Conservation (phyloP, 2,113 vertebrate genomes). For the Pteropus alecto region DNA sequence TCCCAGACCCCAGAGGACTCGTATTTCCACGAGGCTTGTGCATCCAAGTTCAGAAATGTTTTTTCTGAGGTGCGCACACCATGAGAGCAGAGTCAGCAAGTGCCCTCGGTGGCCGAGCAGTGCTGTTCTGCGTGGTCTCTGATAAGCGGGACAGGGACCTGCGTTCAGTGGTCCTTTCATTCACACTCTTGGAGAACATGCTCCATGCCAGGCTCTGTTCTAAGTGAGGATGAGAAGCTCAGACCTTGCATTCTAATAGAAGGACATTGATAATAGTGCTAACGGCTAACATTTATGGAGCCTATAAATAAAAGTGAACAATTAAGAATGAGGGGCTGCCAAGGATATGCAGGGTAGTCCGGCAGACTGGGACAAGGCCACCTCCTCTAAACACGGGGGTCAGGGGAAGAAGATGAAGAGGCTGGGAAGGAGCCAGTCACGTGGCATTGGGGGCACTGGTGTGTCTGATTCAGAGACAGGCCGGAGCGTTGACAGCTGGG, state of each 20-base stretch:
- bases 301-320: background rate
- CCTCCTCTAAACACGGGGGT: background rate
- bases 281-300: too few species aligned
- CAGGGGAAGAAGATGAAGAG: background rate
- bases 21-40: too few species aligned
- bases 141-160: background rate
- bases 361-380: background rate
- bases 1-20: background rate
- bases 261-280: background rate
- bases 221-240: background rate
- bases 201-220: background rate
- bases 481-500: rapidly evolving
- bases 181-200: background rate
- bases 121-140: background rate
- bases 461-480: background rate
- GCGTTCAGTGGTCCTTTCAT: rapidly evolving
- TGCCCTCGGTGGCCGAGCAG: rapidly evolving
- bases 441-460: rapidly evolving
- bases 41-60: background rate
- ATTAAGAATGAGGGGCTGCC: background rate
- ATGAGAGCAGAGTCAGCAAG: rapidly evolving
- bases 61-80: background rate
- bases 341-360: rapidly evolving
- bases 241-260: background rate
- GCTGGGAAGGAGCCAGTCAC: background rate